Evolutionary conservation across 2,113 vertebrate genomes (phyloP), one percentile per base, ranked within the genome.

Genomic region (Eolophus roseicapilla): DNA sequence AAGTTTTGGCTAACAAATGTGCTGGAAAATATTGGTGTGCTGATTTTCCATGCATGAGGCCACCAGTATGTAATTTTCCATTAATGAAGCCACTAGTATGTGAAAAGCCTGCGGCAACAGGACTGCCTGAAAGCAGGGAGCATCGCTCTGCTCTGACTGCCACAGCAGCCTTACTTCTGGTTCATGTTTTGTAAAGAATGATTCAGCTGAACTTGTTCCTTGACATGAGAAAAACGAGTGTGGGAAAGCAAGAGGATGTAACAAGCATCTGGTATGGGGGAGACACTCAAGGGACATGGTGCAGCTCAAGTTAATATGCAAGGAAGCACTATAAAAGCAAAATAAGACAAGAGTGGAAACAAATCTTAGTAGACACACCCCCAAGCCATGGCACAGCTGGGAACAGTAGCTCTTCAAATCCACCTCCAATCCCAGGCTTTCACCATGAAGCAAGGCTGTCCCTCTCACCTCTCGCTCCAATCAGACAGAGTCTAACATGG

Each of bases 191-290:
- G 71, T 50, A 41, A 71, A 35, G 82, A 67, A 96, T 84, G 88
- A 94, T 95, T 96, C 93, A 85, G 90, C 24, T 82, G 71, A 96
- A 94, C 90, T 82, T 73, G 55, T 65, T 97, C 96, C 84, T 95
- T 93, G 85, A 82, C 81, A 29, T 57, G 84, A 94, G 80, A 53
- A 74, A 94, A 95, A 92, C 0, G 11, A 96, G 70, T 71, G 76
- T 96, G 97, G 96, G 96, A 97, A 97, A 96, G 59, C 92, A 92
- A 68, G 93, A 39, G 35, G 24, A 94, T 93, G 92, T 55, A 94
- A 70, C 88, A 70, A 92, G 77, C 88, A 97, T 97, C 95, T 96
- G 96, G 94, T 74, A 82, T 33, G 91, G 95, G 88, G 96, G 97
- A 94, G 87, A 89, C 60, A 69, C 95, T 89, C 95, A 78, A 94